Evolutionary conservation across 1,140 invertebrate species (phyloP).

Genomic region (Drosophila ironensis): DNA sequence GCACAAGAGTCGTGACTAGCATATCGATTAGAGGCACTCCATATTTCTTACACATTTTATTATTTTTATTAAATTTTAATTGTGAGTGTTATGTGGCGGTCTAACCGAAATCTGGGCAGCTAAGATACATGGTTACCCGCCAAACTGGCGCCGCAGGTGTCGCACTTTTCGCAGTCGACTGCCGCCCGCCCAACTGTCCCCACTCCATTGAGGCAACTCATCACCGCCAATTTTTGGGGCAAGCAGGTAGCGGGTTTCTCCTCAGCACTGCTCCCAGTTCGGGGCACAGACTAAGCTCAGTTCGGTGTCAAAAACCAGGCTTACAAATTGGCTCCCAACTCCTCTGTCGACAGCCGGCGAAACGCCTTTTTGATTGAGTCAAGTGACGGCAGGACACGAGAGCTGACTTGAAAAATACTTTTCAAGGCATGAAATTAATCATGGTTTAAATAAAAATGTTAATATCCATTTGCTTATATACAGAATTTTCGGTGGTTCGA

Average conservation of each 20-base stretch:
- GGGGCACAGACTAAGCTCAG: not conserved
- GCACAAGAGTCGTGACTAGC: constrained; percentile 27
- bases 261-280: constrained; percentile 1
- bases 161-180: not conserved
- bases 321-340: constrained; percentile 51
- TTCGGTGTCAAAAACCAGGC: constrained; percentile 35
- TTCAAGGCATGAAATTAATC: too few relatives aligned
- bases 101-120: constrained; percentile 7
- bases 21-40: constrained; percentile 26
- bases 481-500: too few relatives aligned
- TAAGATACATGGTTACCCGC: constrained; percentile 37
- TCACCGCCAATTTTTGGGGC: constrained; percentile 45
- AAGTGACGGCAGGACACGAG: not conserved
- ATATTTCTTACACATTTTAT: constrained; percentile 25
- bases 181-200: not conserved
- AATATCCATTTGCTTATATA: too few relatives aligned
- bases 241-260: constrained; percentile 16
- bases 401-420: too few relatives aligned
- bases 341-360: constrained; percentile 34
- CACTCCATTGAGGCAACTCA: constrained; percentile 24
- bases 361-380: constrained; percentile 36
- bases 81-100: constrained; percentile 44
- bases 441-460: too few relatives aligned
- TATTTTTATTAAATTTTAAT: constrained; percentile 65
- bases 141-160: constrained; percentile 62